phyloP scores from a whole-genome alignment of 2,888 invertebrate genomes.

The Lamellibrachia columna region DNA sequence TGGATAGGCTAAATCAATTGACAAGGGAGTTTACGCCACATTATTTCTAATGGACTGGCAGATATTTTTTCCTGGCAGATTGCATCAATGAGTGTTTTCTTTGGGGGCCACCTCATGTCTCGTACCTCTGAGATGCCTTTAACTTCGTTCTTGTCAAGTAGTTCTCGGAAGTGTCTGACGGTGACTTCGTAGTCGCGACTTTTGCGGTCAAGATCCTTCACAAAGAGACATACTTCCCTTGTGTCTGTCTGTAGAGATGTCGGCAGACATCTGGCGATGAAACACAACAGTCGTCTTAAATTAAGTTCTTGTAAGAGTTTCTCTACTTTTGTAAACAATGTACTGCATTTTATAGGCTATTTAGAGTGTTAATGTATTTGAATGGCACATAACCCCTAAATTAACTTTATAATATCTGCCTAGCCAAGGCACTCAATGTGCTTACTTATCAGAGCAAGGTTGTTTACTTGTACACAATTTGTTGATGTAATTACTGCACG shows the following conservation, averaged over 20 bases:
- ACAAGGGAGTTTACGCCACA: not conserved
- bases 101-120: not conserved
- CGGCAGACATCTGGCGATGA: slow-evolving; percentile 51
- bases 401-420: too few relatives aligned
- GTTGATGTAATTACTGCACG: too few relatives aligned
- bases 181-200: slow-evolving; percentile 80
- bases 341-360: not conserved
- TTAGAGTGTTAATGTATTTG: too few relatives aligned
- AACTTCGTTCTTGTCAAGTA: slow-evolving; percentile 74
- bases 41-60: not conserved
- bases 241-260: slow-evolving; percentile 71
- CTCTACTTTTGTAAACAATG: not conserved
- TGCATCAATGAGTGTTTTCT: not conserved
- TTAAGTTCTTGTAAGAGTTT: not conserved
- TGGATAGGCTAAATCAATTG: not conserved
- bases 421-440: too few relatives aligned
- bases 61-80: not conserved
- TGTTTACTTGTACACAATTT: too few relatives aligned
- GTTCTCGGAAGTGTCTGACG: slow-evolving; percentile 77
- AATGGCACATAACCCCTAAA: too few relatives aligned
- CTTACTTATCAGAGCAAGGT: too few relatives aligned
- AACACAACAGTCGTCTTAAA: not conserved
- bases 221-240: slow-evolving; percentile 79
- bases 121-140: slow-evolving; percentile 64
- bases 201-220: slow-evolving; percentile 79